A percentile compares a stretch with the other conserved stretches of the same genome.
Conservation (phyloP, 2,888 invertebrate genomes). For the Oscheius sp. region DNA sequence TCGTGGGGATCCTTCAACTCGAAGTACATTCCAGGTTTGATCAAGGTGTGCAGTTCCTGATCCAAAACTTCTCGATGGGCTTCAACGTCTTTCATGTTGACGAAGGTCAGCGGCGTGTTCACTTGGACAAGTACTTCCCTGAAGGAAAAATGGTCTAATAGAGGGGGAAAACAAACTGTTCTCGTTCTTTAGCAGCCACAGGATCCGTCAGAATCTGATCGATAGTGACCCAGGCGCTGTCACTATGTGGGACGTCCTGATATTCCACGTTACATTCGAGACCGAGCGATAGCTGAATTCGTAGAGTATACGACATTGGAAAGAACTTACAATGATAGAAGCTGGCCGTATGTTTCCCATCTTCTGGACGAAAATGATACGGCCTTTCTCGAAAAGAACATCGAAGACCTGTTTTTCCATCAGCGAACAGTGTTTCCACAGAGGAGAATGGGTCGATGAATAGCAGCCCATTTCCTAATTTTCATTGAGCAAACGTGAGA, state of each 20-base stretch:
- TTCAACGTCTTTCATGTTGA: constrained; percentile 16
- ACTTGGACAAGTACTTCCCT: neutral
- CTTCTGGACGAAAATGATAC: neutral
- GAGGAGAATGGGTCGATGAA: neutral
- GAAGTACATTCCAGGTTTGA: constrained; percentile 27
- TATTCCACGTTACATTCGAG: constrained; percentile 20
- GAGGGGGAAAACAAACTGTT: neutral
- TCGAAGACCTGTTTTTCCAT: constrained; percentile 22
- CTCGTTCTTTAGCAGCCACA: neutral
- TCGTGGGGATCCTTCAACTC: constrained; percentile 9
- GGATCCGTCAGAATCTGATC: constrained; percentile 11
- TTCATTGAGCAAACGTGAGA: neutral
- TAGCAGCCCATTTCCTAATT: constrained; percentile 14
- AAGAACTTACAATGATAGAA: neutral
- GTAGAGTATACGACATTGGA: neutral
- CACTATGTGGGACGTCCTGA: constrained; percentile 16
- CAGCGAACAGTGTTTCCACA: neutral
- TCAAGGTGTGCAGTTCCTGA: constrained; percentile 13
- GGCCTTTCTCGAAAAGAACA: constrained; percentile 2
- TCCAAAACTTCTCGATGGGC: neutral
- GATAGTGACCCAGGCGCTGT: constrained; percentile 18
- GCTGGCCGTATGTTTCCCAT: constrained; percentile 4
- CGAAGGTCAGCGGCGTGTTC: neutral
- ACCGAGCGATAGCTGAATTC: constrained; percentile 12
- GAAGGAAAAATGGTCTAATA: neutral